Conservation (phyloP, 2,797 vertebrate species). For the Pteropus rufus region DNA sequence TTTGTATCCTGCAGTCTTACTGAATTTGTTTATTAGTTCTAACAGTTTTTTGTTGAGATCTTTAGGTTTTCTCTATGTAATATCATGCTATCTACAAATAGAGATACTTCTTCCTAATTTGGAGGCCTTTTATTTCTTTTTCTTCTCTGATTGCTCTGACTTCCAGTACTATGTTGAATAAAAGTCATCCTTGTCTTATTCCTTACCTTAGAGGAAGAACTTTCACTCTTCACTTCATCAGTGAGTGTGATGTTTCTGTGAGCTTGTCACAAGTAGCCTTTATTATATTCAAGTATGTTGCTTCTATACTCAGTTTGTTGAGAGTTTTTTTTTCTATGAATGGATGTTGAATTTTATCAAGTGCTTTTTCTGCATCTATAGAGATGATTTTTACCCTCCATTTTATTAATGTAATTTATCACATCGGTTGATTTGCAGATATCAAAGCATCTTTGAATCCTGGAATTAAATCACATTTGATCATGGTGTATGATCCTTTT, state of each 20-base stretch:
- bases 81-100: background rate
- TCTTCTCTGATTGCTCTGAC: background rate
- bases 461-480: background rate
- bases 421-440: background rate
- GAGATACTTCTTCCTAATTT: background rate
- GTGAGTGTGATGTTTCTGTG: background rate
- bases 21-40: background rate
- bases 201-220: background rate
- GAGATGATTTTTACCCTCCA: background rate
- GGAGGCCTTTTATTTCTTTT: background rate
- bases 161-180: background rate
- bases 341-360: background rate
- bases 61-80: background rate
- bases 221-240: background rate
- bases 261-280: background rate
- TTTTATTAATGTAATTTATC: background rate
- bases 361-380: background rate
- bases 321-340: background rate
- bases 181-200: background rate
- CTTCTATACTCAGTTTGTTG: background rate
- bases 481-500: background rate
- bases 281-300: background rate
- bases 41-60: background rate
- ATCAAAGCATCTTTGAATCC: too few species aligned
- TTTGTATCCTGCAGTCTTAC: background rate